Conservation (phyloP, 2,888 invertebrate genomes). For the Polydrusus cervinus region DNA sequence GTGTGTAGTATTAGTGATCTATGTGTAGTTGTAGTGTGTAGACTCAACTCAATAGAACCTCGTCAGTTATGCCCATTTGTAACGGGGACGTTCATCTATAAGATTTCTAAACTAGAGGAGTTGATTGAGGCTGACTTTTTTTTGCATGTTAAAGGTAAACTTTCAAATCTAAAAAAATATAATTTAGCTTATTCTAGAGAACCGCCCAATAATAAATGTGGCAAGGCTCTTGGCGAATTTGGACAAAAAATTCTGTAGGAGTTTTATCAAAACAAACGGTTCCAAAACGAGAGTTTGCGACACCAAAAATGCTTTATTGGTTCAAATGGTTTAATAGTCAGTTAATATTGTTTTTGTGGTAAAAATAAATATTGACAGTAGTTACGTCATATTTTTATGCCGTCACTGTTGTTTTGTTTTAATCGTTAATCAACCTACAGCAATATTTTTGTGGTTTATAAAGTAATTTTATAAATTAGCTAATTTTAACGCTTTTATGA, state of each 20-base stretch:
- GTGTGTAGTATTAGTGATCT: too few species aligned
- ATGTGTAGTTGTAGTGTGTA: too few species aligned
- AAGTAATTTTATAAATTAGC: background rate
- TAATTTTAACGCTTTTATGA: too few species aligned
- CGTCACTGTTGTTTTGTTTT: background rate
- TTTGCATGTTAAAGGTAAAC: too few species aligned
- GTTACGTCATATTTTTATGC: slow-evolving; percentile 12
- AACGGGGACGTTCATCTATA: too few species aligned
- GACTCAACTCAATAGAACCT: too few species aligned
- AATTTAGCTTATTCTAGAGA: background rate
- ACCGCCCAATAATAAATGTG: background rate
- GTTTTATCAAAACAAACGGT: slow-evolving; percentile 24
- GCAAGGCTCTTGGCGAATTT: slow-evolving; percentile 7
- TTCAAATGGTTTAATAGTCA: background rate
- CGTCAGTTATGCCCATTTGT: too few species aligned
- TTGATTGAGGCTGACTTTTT: too few species aligned
- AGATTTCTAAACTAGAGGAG: too few species aligned
- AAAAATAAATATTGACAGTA: slow-evolving; percentile 15
- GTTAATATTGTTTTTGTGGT: slow-evolving; percentile 1
- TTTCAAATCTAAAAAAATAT: background rate
- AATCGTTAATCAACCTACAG: background rate
- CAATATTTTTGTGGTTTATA: slow-evolving; percentile 8
- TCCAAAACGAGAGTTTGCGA: slow-evolving; percentile 10
- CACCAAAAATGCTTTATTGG: slow-evolving; percentile 14
- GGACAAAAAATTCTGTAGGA: slow-evolving; percentile 9